A percentile compares a stretch with the other conserved stretches of the same genome.
Evolutionary conservation across 35 echinoderm and acorn worm genomes (phyloP).

Genomic region (Amphiura filiformis): DNA sequence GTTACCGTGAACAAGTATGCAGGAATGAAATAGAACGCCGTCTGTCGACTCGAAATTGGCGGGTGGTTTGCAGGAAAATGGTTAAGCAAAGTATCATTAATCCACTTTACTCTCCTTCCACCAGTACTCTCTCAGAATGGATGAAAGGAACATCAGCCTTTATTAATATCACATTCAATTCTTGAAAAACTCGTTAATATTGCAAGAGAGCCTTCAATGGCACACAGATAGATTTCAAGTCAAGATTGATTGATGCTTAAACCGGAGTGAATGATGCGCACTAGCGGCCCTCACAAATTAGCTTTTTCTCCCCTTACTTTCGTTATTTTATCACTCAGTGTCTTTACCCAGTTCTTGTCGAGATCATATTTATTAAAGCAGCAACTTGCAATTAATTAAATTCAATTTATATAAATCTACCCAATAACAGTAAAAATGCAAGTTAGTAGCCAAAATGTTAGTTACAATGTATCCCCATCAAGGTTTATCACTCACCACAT

Average conservation of each 20-base stretch:
- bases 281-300: not conserved
- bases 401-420: too few relatives aligned
- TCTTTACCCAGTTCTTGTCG: too few relatives aligned
- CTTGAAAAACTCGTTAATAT: constrained; percentile 15
- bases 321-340: too few relatives aligned
- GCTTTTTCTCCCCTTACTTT: not conserved
- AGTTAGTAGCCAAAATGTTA: too few relatives aligned
- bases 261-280: constrained; percentile 1
- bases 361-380: too few relatives aligned
- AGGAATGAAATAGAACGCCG: too few relatives aligned
- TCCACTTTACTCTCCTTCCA: constrained; percentile 4
- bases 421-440: too few relatives aligned
- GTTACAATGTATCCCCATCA: too few relatives aligned
- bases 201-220: not conserved
- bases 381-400: too few relatives aligned
- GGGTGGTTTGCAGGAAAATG: constrained; percentile 2
- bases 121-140: not conserved
- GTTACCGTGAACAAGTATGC: too few relatives aligned
- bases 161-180: constrained; percentile 16
- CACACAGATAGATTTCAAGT: constrained; percentile 1
- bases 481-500: too few relatives aligned
- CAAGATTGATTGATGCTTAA: constrained; percentile 14
- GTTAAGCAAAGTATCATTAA: not conserved
- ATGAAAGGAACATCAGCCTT: constrained; percentile 6
- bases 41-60: too few relatives aligned